These are phyloP conservation scores for Cydia strobilella DNA, from an alignment of 1,140 invertebrate genomes.

Conservation along the genomic window DNA sequence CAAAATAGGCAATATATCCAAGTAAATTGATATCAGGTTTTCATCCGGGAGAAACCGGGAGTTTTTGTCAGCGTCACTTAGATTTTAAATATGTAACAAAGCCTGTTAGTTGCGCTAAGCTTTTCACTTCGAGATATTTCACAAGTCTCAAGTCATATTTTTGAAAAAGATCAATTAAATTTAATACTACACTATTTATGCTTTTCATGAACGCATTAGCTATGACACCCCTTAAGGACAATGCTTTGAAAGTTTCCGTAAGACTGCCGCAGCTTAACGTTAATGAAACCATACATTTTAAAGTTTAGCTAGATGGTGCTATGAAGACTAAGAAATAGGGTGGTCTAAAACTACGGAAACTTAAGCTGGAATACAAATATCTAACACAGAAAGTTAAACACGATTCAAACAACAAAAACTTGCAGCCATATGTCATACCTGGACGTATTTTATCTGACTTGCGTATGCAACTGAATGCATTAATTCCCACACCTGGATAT, in stretches of 20 bases:
- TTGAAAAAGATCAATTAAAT: too few relatives aligned
- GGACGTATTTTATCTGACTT: not conserved
- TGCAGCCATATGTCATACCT: not conserved
- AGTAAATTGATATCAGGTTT: too few relatives aligned
- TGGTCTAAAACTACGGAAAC: not conserved
- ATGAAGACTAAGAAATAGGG: not conserved
- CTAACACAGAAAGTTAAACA: not conserved
- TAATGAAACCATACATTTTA: constrained; percentile 3
- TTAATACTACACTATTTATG: too few relatives aligned
- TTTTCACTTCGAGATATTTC: too few relatives aligned
- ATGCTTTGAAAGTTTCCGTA: constrained; percentile 5
- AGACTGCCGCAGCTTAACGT: not conserved
- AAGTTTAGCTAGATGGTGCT: not conserved
- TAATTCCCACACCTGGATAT: constrained; percentile 26
- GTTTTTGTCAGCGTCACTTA: too few relatives aligned
- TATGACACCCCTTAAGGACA: not conserved
- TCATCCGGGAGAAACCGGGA: too few relatives aligned
- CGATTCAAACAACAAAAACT: not conserved
- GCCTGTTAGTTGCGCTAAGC: too few relatives aligned
- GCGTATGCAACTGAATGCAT: constrained; percentile 25
- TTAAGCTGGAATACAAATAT: not conserved
- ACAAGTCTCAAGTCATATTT: too few relatives aligned
- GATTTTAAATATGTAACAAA: too few relatives aligned
- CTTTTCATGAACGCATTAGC: not conserved
- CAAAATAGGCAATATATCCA: too few relatives aligned